Percentiles rank a stretch among this genome's conserved stretches.
Conservation (phyloP, 2,797 vertebrate species). For the Protonibea diacanthus region DNA sequence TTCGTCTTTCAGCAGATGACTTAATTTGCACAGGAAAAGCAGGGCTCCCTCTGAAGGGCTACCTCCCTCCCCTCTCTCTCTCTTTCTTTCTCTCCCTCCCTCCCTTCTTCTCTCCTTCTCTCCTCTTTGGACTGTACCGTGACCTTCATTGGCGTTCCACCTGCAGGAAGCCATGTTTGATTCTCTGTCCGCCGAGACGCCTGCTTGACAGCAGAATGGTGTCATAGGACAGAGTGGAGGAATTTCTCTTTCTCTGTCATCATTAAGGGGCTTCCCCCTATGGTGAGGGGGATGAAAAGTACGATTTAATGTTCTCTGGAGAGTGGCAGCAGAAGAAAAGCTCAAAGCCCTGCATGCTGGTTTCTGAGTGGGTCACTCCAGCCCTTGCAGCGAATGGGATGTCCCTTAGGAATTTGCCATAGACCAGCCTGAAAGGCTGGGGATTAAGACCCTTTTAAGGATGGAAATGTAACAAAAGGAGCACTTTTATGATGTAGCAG, state of each 20-base stretch:
- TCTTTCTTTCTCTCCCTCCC: conserved; percentile 37
- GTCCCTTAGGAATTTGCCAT: conserved; percentile 94
- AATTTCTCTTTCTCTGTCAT: conserved; percentile 94
- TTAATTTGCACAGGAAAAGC: conserved; percentile 90
- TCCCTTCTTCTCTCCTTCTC: conserved; percentile 60
- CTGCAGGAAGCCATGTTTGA: conserved; percentile 94
- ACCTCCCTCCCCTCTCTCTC: conserved; percentile 60
- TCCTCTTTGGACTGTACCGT: conserved; percentile 81
- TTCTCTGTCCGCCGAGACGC: conserved; percentile 87
- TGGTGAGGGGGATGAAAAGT: conserved; percentile 92
- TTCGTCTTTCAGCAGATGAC: conserved; percentile 84
- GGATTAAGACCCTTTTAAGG: conserved; percentile 96
- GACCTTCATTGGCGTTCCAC: conserved; percentile 90
- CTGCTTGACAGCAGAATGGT: conserved; percentile 89
- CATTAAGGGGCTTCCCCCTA: conserved; percentile 92
- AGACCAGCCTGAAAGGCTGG: conserved; percentile 92
- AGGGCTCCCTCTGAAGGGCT: conserved; percentile 77
- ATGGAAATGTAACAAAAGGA: conserved; percentile 98
- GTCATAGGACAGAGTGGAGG: conserved; percentile 89
- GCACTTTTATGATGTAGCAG: conserved; percentile 98
- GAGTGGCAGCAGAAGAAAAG: conserved; percentile 88
- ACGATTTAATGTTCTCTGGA: conserved; percentile 93
- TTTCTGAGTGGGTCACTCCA: conserved; percentile 91
- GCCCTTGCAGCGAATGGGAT: conserved; percentile 92
- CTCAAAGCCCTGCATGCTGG: conserved; percentile 89